These are phyloP conservation scores for Platyscapa corneri DNA, from an alignment of 1,140 invertebrate genomes.

Conservation along the genomic window DNA sequence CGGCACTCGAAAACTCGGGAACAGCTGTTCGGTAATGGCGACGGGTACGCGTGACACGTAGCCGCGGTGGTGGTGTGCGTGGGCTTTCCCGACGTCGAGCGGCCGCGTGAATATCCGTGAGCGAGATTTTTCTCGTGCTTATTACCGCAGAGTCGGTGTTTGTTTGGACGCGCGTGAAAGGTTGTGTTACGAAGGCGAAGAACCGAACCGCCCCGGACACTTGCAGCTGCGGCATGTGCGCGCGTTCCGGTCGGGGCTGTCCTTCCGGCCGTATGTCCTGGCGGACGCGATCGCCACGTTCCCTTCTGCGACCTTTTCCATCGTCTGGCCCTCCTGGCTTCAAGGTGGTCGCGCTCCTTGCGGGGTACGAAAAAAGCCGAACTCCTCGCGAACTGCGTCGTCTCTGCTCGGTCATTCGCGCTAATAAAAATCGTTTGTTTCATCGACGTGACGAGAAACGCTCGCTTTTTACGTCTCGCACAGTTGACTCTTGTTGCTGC, in stretches of 20 bases:
- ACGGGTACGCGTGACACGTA: no score
- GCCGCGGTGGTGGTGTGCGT: no score
- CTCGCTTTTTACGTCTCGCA: background rate
- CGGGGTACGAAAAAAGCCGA: background rate
- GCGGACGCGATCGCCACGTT: background rate
- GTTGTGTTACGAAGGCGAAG: background rate
- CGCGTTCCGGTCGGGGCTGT: conserved; percentile 7
- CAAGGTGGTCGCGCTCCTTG: no score
- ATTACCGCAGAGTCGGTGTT: background rate
- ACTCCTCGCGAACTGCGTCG: no score
- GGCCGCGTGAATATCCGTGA: no score
- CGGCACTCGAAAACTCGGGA: background rate
- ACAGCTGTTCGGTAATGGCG: background rate
- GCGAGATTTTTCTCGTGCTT: background rate
- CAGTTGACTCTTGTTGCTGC: no score
- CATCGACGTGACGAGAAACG: background rate
- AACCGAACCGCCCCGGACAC: background rate
- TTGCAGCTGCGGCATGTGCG: conserved; percentile 32
- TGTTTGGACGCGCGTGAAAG: background rate
- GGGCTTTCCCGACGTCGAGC: no score
- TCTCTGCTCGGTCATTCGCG: background rate
- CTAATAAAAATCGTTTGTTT: background rate
- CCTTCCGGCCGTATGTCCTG: conserved; percentile 36
- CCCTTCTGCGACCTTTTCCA: background rate
- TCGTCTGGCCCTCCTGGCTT: background rate